phyloP scores from a whole-genome alignment of 92 coral and sea anemone genomes.

The Umimayanthus chanpuru region DNA sequence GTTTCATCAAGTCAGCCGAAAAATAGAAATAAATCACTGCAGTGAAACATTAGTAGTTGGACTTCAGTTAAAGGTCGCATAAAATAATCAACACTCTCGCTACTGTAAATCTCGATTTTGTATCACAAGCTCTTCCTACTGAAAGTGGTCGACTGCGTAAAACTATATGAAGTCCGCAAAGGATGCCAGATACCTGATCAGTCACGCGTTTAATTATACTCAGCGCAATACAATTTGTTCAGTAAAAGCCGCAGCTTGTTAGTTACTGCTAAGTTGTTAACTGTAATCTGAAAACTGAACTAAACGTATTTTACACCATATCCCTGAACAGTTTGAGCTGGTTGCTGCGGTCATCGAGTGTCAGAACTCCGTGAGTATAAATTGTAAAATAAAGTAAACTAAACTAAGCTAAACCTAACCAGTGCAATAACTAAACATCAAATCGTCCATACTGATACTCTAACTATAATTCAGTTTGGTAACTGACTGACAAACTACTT shows the following conservation, averaged over 20 bases:
- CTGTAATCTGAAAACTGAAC: not conserved
- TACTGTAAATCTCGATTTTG: too few species aligned
- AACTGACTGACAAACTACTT: not conserved
- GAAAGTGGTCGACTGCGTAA: too few species aligned
- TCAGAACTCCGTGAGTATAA: slow-evolving; percentile 70
- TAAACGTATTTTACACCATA: slow-evolving; percentile 30
- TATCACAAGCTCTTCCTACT: too few species aligned
- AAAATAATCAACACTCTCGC: too few species aligned
- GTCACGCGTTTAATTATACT: not conserved
- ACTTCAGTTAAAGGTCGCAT: too few species aligned
- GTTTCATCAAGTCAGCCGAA: too few species aligned
- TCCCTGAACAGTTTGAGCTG: slow-evolving; percentile 75
- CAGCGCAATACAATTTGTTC: not conserved
- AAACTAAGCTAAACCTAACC: slow-evolving; percentile 3
- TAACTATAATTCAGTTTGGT: not conserved
- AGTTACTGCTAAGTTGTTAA: not conserved
- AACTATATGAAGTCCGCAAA: too few species aligned
- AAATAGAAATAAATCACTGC: too few species aligned
- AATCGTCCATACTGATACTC: not conserved
- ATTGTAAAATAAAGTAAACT: not conserved
- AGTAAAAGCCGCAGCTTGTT: too few species aligned
- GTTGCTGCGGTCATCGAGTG: slow-evolving; percentile 81
- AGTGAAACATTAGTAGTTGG: too few species aligned
- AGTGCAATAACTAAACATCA: not conserved
- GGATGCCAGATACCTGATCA: too few species aligned